Conservation (phyloP, 2,888 invertebrate genomes). For the Tridacna gigas region DNA sequence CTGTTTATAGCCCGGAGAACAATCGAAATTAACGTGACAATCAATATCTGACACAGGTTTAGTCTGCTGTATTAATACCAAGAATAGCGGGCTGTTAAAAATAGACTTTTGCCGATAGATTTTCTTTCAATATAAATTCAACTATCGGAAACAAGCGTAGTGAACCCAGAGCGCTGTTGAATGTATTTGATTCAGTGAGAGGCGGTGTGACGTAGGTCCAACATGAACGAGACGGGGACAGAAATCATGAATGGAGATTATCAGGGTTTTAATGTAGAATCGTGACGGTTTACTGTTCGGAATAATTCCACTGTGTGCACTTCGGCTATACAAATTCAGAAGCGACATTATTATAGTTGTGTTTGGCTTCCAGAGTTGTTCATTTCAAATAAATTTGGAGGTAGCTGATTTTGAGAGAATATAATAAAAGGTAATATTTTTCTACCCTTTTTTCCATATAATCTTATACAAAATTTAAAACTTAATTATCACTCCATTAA, state of each 20-base stretch:
- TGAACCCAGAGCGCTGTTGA: constrained; percentile 10
- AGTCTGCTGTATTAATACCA: constrained; percentile 16
- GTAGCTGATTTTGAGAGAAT: background rate
- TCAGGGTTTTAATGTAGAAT: constrained; percentile 6
- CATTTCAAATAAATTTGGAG: background rate
- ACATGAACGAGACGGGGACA: constrained; percentile 7
- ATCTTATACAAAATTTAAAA: background rate
- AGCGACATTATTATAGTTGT: too few relatives aligned
- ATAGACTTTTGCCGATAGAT: constrained; percentile 2
- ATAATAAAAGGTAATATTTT: background rate
- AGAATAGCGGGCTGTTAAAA: constrained; percentile 18
- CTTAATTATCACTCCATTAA: background rate
- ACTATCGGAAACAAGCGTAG: constrained; percentile 16
- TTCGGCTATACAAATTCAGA: background rate
- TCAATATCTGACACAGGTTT: constrained; percentile 21
- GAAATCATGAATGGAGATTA: constrained; percentile 22
- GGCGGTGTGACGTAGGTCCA: constrained; percentile 22
- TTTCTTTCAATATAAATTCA: constrained; percentile 17
- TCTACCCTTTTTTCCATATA: background rate
- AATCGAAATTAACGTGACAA: constrained; percentile 16
- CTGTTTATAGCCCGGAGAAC: constrained; percentile 5
- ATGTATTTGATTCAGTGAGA: constrained; percentile 10
- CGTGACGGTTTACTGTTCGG: constrained; percentile 14
- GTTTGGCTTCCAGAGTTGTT: too few relatives aligned
- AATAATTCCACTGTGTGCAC: background rate